Evolutionary conservation across 2,888 invertebrate genomes (phyloP), one percentile per base, ranked within the genome.

Genomic region (Agrenia bidenticulata): DNA sequence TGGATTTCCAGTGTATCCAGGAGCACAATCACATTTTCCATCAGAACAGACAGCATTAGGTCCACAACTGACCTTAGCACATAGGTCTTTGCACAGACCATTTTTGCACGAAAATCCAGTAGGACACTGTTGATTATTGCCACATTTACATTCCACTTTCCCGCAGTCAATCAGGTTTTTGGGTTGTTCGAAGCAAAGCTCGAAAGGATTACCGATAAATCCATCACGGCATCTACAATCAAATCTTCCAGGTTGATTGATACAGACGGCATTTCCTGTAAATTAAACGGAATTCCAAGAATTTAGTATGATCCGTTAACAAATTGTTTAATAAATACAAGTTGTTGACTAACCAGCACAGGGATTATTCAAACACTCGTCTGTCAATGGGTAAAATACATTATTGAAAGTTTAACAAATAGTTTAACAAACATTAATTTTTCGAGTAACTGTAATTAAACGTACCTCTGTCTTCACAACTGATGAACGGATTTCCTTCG

Each of bases 201-300:
- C 85, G 78, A 92, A 93, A 0, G 94, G 94, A 84, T 94, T 93
- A 55, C 94, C 94, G 64, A 88, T 87, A 78, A 86, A 89, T 56
- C 88, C 88, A 70, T 89, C 89, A 78, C 89, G 88, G 78, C 96
- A 96, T 45, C 89, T 86, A 79, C 96, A 96, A 78, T 92, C 92
- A 79, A 88, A 95, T 76, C 89, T 88, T 60, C 95, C 95, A 15
- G 88, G 86, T 0, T 90, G 90, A 79, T 96, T 95, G 72, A 94
- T 89, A 78, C 96, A 96, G 50, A 89, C 88, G 0, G 95, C 93
- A 79, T 92, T 90, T 45, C 74, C 76, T 54, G n/a, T 24, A 11
- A 45, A 32, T 32, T 7, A 32, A 32, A n/a, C n/a, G n/a, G n/a
- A n/a, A n/a, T n/a, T n/a, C n/a, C n/a, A n/a, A n/a, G n/a, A n/a